Evolutionary conservation across 2,113 vertebrate species (phyloP), one percentile per base, ranked within the genome.

Genomic region (Noctilio leporinus): DNA sequence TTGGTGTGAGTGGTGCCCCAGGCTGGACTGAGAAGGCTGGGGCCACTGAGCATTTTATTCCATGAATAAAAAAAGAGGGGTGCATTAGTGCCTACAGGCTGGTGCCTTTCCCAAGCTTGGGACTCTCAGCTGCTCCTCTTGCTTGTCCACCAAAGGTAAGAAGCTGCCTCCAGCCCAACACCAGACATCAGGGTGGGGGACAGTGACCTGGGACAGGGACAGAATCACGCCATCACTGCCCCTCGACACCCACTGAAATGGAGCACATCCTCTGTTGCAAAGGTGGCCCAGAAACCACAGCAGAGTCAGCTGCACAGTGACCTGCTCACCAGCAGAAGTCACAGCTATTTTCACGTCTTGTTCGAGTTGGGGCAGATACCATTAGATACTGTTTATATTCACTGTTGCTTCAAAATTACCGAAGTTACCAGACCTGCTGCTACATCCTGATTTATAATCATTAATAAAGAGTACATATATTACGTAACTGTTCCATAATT

Each of bases 401-500:
- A 0, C 5, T 59, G 19, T 7, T 24, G 73, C 81, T 69, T 86
- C 57, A 24, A 7, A 86, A 2, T 33, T 1, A 45, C 3, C 6
- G 15, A 35, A 47, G 53, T 26, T 22, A 19, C 40, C 30, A 10
- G 57, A 24, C 70, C 64, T 0, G 0, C 20, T 1, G 24, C n/a
- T 15, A 16, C 53, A 15, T 67, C 73, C 55, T 72, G 57, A 81
- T 30, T 91, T 69, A 76, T 6, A 82, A 35, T 45, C 67, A 0
- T 40, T 80, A 49, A n/a, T 70, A 69, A 67, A 49, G 92, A 49
- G 33, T 11, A 12, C 7, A 5, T 17, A 22, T 0, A 0, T 76
- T 38, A 40, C 0, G 0, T n/a, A 14, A 30, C 47, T 7, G 24
- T 15, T 2, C 62, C 3, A 1, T 76, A n/a, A 24, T 33, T n/a